Conservation (phyloP, 1,140 invertebrate species). For the Pseudomyrmex cubaensis region DNA sequence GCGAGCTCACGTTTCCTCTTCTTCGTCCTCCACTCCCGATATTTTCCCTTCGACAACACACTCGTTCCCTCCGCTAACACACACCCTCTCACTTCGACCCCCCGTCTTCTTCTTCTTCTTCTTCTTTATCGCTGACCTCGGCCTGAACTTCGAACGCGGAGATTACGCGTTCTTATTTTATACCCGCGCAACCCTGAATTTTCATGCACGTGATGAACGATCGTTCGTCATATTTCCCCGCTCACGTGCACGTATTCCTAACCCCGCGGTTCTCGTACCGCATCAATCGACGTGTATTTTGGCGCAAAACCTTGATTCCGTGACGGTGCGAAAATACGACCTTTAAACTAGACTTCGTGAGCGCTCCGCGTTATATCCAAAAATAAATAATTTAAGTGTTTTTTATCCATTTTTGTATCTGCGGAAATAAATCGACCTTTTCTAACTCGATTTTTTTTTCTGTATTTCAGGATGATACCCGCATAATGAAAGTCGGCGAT, state of each 20-base stretch:
- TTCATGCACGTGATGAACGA: constrained; percentile 59
- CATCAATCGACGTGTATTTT: constrained; percentile 16
- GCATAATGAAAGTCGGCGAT: constrained; percentile 85
- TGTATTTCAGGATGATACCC: constrained; percentile 85
- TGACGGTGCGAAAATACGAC: constrained; percentile 41
- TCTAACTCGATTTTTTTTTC: constrained; percentile 57
- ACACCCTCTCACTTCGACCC: too few relatives aligned
- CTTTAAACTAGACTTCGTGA: not conserved
- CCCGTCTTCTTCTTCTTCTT: too few relatives aligned
- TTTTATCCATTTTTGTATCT: too few relatives aligned
- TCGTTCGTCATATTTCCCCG: constrained; percentile 53
- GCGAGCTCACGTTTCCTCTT: constrained; percentile 42
- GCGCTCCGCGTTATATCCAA: not conserved
- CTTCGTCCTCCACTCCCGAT: not conserved
- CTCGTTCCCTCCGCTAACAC: too few relatives aligned
- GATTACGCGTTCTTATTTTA: constrained; percentile 48
- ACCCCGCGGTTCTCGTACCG: constrained; percentile 13
- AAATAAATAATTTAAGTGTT: not conserved
- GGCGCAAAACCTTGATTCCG: constrained; percentile 47
- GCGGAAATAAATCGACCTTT: not conserved
- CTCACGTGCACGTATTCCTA: not conserved
- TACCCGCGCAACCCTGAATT: constrained; percentile 61
- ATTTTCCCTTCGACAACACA: not conserved
- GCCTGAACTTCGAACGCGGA: constrained; percentile 62
- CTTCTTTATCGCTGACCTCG: constrained; percentile 58